phyloP scores from a whole-genome alignment of 1,140 invertebrate genomes.

The Eriocheir sinensis region DNA sequence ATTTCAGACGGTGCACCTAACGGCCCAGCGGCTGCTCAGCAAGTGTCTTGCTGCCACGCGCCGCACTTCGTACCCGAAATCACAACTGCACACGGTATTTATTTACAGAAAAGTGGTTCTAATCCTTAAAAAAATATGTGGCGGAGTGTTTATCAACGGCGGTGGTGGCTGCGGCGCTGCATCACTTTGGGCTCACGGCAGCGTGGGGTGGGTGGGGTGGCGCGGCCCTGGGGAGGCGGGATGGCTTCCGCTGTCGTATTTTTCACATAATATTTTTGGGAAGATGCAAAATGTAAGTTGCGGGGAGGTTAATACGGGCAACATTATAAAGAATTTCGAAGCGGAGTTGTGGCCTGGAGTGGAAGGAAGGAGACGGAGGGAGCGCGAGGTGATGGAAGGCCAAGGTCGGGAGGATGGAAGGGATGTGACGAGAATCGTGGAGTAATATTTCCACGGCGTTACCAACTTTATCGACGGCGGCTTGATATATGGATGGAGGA shows the following conservation, averaged over 20 bases:
- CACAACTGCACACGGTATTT: too few species aligned
- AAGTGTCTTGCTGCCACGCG: too few species aligned
- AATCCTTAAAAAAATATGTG: too few species aligned
- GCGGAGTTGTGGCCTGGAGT: background rate
- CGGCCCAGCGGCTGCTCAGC: too few species aligned
- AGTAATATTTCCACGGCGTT: background rate
- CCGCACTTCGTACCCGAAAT: too few species aligned
- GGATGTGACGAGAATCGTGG: background rate
- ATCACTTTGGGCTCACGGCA: background rate
- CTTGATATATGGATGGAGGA: too few species aligned
- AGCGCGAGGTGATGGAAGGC: background rate
- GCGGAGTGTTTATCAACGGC: background rate
- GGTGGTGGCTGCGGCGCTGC: background rate
- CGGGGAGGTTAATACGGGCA: background rate
- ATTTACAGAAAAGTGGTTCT: too few species aligned
- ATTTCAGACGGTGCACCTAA: too few species aligned
- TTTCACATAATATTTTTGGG: slow-evolving; percentile 6
- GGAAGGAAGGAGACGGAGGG: background rate
- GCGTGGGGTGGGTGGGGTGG: background rate
- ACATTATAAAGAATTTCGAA: slow-evolving; percentile 1
- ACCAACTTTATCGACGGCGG: background rate
- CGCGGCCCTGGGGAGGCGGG: background rate
- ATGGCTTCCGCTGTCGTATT: slow-evolving; percentile 5
- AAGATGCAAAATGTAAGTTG: background rate
- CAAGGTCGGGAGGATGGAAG: background rate